A percentile compares a stretch with the other conserved stretches of the same genome.
These are phyloP conservation scores for Sporophila hypoxantha DNA, from an alignment of 2,113 vertebrate genomes.

Conservation along the genomic window DNA sequence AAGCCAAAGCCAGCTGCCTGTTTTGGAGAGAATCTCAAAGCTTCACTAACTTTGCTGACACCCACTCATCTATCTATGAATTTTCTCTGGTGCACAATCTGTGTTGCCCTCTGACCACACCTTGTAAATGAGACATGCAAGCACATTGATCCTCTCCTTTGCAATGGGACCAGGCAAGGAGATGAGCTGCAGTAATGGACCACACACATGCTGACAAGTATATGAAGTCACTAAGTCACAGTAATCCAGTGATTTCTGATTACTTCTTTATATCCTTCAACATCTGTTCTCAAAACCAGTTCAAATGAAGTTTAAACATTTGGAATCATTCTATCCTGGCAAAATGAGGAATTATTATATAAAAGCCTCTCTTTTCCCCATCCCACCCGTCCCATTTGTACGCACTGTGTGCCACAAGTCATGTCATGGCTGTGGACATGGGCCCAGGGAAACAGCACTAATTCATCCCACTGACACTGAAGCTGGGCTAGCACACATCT, in stretches of 20 bases:
- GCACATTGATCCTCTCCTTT: background rate
- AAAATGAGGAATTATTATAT: background rate
- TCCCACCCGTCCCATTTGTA: rapidly evolving
- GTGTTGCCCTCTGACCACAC: background rate
- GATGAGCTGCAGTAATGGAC: background rate
- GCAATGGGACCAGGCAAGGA: background rate
- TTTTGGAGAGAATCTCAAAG: background rate
- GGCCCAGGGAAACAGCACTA: background rate
- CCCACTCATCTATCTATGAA: background rate
- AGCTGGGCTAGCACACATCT: background rate
- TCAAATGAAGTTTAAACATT: background rate
- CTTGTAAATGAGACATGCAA: background rate
- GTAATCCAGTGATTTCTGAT: background rate
- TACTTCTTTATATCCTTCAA: background rate
- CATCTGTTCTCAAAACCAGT: background rate
- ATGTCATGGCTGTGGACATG: background rate
- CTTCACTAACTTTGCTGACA: background rate
- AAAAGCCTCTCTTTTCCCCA: background rate
- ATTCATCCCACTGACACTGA: background rate
- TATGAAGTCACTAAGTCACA: background rate
- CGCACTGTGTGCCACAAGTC: rapidly evolving
- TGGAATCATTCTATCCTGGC: background rate
- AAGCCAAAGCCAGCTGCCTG: background rate
- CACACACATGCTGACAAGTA: background rate
- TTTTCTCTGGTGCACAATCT: background rate